These are phyloP conservation scores for Gryllus longicercus DNA, from an alignment of 2,888 invertebrate genomes.

Conservation along the genomic window DNA sequence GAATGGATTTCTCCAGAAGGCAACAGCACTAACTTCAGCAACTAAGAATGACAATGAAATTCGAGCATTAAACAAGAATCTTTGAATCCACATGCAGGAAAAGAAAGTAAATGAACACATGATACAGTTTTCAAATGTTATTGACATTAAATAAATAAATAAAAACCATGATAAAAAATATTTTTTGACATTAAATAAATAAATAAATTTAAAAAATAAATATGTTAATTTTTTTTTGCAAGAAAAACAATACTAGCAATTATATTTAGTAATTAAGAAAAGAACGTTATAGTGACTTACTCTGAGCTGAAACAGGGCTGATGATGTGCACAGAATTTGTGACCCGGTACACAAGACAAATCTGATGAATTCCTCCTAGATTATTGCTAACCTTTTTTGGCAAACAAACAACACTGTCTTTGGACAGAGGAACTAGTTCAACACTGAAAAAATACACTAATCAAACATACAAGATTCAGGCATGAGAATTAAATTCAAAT, in stretches of 20 bases:
- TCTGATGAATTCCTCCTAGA: slow-evolving; percentile 79
- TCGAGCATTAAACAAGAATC: too few relatives aligned
- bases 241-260: too few relatives aligned
- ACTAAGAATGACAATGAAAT: slow-evolving; percentile 51
- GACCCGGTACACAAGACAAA: slow-evolving; percentile 85
- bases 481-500: too few relatives aligned
- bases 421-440: slow-evolving; percentile 94
- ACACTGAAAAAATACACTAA: slow-evolving; percentile 57
- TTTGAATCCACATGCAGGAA: too few relatives aligned
- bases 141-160: too few relatives aligned
- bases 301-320: slow-evolving; percentile 82
- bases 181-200: too few relatives aligned
- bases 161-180: too few relatives aligned
- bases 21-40: slow-evolving; percentile 74
- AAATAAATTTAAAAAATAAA: too few relatives aligned
- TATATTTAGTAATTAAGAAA: not conserved
- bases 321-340: slow-evolving; percentile 89
- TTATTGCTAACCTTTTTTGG: slow-evolving; percentile 81
- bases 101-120: too few relatives aligned
- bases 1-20: slow-evolving; percentile 86
- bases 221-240: too few relatives aligned
- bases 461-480: too few relatives aligned
- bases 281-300: slow-evolving; percentile 49
- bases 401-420: slow-evolving; percentile 88
- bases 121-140: too few relatives aligned